Conservation (phyloP, 2,797 vertebrate species). For the Epinephelus awoara region DNA sequence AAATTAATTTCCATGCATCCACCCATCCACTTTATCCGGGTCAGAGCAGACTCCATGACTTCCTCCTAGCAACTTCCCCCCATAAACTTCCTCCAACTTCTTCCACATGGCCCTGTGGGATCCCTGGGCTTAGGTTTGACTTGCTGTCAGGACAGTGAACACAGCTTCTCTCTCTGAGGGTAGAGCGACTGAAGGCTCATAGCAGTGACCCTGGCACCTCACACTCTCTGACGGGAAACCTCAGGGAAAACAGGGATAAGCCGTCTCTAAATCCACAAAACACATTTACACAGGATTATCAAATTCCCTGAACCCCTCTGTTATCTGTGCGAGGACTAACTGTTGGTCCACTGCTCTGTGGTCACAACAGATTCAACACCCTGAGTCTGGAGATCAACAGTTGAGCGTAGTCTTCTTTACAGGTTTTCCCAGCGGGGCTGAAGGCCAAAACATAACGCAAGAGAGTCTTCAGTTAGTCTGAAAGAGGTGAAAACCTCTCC, state of each 20-base stretch:
- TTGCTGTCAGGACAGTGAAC: constrained; percentile 41
- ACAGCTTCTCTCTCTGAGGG: constrained; percentile 33
- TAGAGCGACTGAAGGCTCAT: constrained; percentile 48
- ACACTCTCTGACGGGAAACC: constrained; percentile 53
- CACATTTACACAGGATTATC: constrained; percentile 71
- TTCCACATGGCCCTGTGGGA: constrained; percentile 47
- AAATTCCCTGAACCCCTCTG: constrained; percentile 54
- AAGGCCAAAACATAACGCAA: neutral
- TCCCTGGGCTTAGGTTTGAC: constrained; percentile 37
- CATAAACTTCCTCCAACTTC: constrained; percentile 49
- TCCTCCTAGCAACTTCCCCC: constrained; percentile 34
- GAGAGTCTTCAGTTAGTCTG: neutral
- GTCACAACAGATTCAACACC: constrained; percentile 31
- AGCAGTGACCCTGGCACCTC: constrained; percentile 59
- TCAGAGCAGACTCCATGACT: constrained; percentile 17
- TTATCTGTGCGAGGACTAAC: constrained; percentile 55
- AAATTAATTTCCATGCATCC: constrained; percentile 38
- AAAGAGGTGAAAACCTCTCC: neutral
- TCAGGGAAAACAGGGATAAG: constrained; percentile 65
- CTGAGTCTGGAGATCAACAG: constrained; percentile 35
- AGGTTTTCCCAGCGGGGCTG: constrained; percentile 1
- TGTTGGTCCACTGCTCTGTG: constrained; percentile 35
- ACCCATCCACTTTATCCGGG: constrained; percentile 30
- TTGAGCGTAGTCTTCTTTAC: constrained; percentile 2
- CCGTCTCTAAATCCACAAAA: constrained; percentile 72